Conservation (phyloP, 2,113 vertebrate genomes). For the Triplophysa siluroides region DNA sequence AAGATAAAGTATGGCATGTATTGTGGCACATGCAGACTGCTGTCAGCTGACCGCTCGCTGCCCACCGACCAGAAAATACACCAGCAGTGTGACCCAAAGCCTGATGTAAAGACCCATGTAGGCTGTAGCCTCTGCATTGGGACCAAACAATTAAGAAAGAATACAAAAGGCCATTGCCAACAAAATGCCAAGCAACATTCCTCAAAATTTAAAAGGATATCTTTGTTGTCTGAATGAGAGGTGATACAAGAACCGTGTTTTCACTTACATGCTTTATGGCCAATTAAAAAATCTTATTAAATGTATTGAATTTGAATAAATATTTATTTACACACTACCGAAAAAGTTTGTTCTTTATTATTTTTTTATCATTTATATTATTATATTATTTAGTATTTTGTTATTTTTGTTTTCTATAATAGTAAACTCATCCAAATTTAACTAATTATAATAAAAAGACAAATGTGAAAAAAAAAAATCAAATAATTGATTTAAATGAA, state of each 20-base stretch:
- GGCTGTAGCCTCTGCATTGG: constrained; percentile 22
- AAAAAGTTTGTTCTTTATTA: too few relatives aligned
- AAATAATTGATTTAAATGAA: too few relatives aligned
- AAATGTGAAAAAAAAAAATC: too few relatives aligned
- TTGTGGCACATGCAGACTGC: constrained; percentile 42
- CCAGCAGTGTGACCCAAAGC: constrained; percentile 16
- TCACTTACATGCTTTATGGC: too few relatives aligned
- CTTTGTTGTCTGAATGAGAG: constrained; percentile 28
- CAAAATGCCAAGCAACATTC: constrained; percentile 47
- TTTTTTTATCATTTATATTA: too few relatives aligned
- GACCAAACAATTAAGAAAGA: constrained; percentile 34
- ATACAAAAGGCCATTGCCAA: constrained; percentile 34
- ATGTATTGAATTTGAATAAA: too few relatives aligned
- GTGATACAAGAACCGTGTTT: background rate
- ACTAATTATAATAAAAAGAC: too few relatives aligned
- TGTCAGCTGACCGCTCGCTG: constrained; percentile 43
- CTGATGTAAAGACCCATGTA: constrained; percentile 5
- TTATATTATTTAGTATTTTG: too few relatives aligned
- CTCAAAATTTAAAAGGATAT: constrained; percentile 38
- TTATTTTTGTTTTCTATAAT: too few relatives aligned
- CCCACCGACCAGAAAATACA: constrained; percentile 10
- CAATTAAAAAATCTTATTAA: background rate
- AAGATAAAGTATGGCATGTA: constrained; percentile 50
- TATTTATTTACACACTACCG: too few relatives aligned
- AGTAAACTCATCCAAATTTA: too few relatives aligned